phyloP scores from a whole-genome alignment of 2,113 vertebrate genomes.

The Garra rufa region DNA sequence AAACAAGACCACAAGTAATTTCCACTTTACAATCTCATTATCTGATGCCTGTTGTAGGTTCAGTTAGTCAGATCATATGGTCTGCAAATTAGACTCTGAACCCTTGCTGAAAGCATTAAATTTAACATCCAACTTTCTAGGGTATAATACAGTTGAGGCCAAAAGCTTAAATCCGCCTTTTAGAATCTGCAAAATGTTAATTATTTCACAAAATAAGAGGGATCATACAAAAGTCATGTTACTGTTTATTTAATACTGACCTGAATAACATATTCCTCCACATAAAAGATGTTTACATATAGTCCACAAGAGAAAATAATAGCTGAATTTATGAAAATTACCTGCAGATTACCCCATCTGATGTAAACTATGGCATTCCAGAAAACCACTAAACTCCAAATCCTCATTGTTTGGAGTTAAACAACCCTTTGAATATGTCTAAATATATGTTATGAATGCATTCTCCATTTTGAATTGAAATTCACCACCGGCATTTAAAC shows the following conservation, averaged over 20 bases:
- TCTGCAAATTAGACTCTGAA: conserved; percentile 65
- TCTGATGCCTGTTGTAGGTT: conserved; percentile 54
- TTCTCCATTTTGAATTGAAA: neutral
- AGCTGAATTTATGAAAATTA: too few relatives aligned
- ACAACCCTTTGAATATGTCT: conserved; percentile 34
- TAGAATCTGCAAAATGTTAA: too few relatives aligned
- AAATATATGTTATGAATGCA: neutral
- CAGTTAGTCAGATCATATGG: conserved; percentile 57
- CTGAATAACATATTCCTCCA: too few relatives aligned
- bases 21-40: conserved; percentile 42
- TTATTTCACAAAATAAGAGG: too few relatives aligned
- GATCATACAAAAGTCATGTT: too few relatives aligned
- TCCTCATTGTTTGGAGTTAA: neutral
- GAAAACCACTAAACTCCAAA: conserved; percentile 20
- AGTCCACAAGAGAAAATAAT: too few relatives aligned
- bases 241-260: too few relatives aligned
- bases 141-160: conserved; percentile 47
- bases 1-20: conserved; percentile 39
- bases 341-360: too few relatives aligned
- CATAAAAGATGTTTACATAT: too few relatives aligned
- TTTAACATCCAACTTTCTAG: conserved; percentile 15
- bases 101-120: neutral
- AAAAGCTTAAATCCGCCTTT: too few relatives aligned
- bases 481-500: neutral
- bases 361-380: conserved; percentile 57